Percentiles rank a stretch among this genome's conserved stretches.
Conservation (phyloP, 2,797 vertebrate genomes). For the Macropus fuliginosus region DNA sequence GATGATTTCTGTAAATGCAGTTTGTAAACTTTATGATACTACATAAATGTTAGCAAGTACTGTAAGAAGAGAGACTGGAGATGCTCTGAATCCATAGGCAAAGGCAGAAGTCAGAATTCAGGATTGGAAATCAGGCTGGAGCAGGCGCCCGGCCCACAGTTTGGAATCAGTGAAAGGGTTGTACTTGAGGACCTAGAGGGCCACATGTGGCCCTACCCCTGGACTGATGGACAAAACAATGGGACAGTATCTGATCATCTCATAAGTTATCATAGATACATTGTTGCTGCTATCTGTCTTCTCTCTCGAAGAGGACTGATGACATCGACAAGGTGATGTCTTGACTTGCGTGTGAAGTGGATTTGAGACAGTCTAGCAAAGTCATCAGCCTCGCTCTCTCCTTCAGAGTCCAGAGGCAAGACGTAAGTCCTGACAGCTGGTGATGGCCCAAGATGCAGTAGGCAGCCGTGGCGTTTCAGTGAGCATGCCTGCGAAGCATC, state of each 20-base stretch:
- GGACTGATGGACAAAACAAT: background rate
- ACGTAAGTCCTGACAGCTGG: background rate
- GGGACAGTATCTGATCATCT: background rate
- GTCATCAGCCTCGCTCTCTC: background rate
- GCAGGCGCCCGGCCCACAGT: too few species aligned
- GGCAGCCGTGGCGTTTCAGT: background rate
- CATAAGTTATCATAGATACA: background rate
- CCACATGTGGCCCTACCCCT: too few species aligned
- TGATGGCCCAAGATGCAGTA: background rate
- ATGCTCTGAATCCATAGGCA: background rate
- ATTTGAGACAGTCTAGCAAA: background rate
- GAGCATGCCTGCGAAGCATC: background rate
- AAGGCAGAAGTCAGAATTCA: constrained; percentile 26
- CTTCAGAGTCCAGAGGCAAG: background rate
- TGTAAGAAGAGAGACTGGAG: background rate
- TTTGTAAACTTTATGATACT: background rate
- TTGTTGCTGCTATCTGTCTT: background rate
- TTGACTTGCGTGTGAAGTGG: background rate
- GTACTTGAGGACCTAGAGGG: too few species aligned
- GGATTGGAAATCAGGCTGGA: constrained; percentile 47
- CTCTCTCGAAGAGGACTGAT: background rate
- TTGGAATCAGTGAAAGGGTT: too few species aligned
- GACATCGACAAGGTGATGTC: background rate
- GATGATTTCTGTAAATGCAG: background rate
- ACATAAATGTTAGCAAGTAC: background rate